Conservation (phyloP, 2,797 vertebrate species). For the Mormyrops boulengeri region DNA sequence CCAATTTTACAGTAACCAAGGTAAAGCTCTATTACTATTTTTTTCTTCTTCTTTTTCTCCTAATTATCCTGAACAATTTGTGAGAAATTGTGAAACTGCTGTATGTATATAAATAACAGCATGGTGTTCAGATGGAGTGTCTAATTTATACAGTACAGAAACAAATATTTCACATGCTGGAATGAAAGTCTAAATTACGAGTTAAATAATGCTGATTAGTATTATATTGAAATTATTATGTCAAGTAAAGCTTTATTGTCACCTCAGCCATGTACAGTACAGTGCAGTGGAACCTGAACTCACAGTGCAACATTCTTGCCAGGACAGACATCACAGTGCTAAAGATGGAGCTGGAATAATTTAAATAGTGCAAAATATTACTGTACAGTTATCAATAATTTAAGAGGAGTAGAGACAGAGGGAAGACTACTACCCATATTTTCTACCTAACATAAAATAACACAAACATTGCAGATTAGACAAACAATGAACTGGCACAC, state of each 20-base stretch:
- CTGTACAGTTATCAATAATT: slow-evolving; percentile 1
- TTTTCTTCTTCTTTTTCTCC: neutral
- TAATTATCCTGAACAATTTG: neutral
- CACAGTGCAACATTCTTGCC: neutral
- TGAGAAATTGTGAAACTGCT: neutral
- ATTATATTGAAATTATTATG: neutral
- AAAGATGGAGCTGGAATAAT: neutral
- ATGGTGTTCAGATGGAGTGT: neutral
- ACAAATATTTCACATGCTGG: neutral
- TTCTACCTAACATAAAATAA: neutral
- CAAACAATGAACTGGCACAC: neutral
- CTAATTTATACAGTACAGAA: neutral
- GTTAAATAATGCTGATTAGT: neutral
- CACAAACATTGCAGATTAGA: neutral
- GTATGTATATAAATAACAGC: neutral
- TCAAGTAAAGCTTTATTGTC: neutral
- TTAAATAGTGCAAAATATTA: neutral
- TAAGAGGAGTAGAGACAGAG: neutral
- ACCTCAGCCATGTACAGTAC: neutral
- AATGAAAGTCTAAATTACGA: neutral
- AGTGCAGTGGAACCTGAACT: neutral
- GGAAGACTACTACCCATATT: neutral
- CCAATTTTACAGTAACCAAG: neutral
- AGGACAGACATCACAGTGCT: neutral
- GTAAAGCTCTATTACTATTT: neutral